These are phyloP conservation scores for Samia ricini DNA, from an alignment of 1,140 invertebrate genomes.

Conservation along the genomic window DNA sequence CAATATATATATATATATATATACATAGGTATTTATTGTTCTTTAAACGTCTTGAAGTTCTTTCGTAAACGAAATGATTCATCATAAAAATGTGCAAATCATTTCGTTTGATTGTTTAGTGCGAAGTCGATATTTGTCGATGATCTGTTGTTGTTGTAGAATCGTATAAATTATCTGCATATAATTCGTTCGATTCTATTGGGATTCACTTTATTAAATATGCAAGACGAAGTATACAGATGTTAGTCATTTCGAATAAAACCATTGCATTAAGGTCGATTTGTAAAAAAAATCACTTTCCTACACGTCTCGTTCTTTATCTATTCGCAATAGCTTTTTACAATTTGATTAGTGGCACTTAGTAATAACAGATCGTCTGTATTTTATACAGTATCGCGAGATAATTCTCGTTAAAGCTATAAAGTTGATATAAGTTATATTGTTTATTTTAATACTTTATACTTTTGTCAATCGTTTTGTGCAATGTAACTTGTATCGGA, in stretches of 20 bases:
- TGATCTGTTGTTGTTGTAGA: too few species aligned
- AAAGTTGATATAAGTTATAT: slow-evolving; percentile 66
- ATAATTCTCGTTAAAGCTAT: slow-evolving; percentile 68
- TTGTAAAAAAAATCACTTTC: too few species aligned
- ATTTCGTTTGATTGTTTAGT: too few species aligned
- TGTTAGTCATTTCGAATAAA: neutral
- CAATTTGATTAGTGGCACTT: slow-evolving; percentile 48
- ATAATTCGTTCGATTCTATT: too few species aligned
- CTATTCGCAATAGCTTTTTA: neutral
- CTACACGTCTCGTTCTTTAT: neutral
- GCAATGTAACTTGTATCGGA: slow-evolving; percentile 36
- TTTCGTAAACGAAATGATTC: too few species aligned
- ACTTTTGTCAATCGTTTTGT: slow-evolving; percentile 41
- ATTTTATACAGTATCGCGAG: slow-evolving; percentile 66
- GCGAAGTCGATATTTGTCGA: too few species aligned
- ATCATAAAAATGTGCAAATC: too few species aligned
- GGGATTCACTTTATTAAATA: too few species aligned
- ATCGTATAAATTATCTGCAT: too few species aligned
- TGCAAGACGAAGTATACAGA: neutral
- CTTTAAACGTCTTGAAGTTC: too few species aligned
- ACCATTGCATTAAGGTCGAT: neutral
- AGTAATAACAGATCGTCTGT: slow-evolving; percentile 49
- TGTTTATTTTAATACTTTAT: slow-evolving; percentile 69
- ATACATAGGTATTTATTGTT: too few species aligned
- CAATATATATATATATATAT: too few species aligned